Base-by-base conservation (phyloP, 2,113 vertebrate genomes). In the Ophthalmolycus amberensis region DNA sequence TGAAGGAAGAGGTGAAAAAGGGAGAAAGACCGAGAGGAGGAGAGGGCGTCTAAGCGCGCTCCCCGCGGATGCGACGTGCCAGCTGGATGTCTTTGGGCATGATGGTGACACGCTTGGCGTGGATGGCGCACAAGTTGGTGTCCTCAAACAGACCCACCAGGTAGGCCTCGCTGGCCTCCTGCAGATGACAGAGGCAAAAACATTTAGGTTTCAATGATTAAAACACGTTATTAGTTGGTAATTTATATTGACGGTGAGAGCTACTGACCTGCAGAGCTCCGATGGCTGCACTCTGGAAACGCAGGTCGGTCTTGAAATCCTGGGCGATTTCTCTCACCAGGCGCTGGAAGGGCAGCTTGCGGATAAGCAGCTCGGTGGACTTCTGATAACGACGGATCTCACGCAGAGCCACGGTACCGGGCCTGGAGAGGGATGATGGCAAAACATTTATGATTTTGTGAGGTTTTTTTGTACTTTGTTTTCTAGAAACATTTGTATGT, bases 1-100 rank as follows among this genome's bases (percentile, higher is more conserved):
- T 83, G 67, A 82, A 44, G 77, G 52, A 80, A 27, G 56, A 80
- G 54, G 85, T 34, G 75, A 84, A 60, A 69, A 80, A n/a, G 56
- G n/a, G 71, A 77, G 38, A 75, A 79, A 83, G 77, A 84, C 27
- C 46, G 34, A 46, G 66, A 50, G 18, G 9, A 56, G 52, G 52
- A 14, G 50, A 38, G 5, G 42, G 42, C 1, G 18, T 82, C 84
- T 96, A 95, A 80, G 95, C 95, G 16, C 95, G 94, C 69, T 96
- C 95, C 46, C 95, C 95, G 1, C 95, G 95, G 77, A 96, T 96
- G 38, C 95, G 94, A 25, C 95, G 94, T 58, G 95, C 95, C 94
- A 96, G 93, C 94, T 96, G 95, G 94, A 96, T 96, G 92, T 96
- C 95, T 95, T 96, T 96, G 92, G 95, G 95, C 95, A 95, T 95